Percentiles rank a stretch among this genome's conserved stretches.
phyloP scores from a whole-genome alignment of 2,888 invertebrate species.

The Dryobotodes eremita region DNA sequence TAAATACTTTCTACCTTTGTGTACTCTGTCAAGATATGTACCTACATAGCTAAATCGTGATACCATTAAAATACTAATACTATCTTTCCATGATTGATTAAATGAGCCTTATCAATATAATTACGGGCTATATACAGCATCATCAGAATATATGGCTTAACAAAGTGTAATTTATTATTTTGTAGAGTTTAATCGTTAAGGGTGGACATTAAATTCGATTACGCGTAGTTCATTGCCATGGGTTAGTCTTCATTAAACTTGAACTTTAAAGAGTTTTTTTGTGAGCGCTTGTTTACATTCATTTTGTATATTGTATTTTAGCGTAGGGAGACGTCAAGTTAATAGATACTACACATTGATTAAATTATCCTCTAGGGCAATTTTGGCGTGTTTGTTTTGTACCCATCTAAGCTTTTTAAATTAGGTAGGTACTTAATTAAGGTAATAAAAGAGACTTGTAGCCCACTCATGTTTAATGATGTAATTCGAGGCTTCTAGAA shows the following conservation, averaged over 20 bases:
- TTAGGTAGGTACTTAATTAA: conserved; percentile 28
- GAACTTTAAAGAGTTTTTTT: conserved; percentile 17
- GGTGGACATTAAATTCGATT: conserved; percentile 12
- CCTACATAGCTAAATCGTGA: background rate
- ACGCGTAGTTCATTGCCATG: conserved; percentile 8
- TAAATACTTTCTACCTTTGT: background rate
- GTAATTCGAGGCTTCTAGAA: background rate
- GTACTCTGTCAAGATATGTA: background rate
- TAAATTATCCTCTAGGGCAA: conserved; percentile 16
- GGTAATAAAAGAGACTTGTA: conserved; percentile 9
- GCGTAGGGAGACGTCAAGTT: background rate
- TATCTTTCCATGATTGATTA: background rate
- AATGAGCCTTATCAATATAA: background rate
- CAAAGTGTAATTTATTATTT: conserved; percentile 24
- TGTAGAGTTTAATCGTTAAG: background rate
- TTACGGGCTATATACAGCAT: background rate
- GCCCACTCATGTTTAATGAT: background rate
- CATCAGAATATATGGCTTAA: background rate
- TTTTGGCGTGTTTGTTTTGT: conserved; percentile 4
- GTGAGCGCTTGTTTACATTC: background rate
- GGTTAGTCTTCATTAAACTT: background rate
- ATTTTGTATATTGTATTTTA: background rate
- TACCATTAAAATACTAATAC: background rate
- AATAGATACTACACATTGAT: background rate
- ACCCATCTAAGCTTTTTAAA: conserved; percentile 5